A percentile compares a stretch with the other conserved stretches of the same genome.
Evolutionary conservation across 2,888 invertebrate species (phyloP).

Genomic region (Xanthorhoe designata): DNA sequence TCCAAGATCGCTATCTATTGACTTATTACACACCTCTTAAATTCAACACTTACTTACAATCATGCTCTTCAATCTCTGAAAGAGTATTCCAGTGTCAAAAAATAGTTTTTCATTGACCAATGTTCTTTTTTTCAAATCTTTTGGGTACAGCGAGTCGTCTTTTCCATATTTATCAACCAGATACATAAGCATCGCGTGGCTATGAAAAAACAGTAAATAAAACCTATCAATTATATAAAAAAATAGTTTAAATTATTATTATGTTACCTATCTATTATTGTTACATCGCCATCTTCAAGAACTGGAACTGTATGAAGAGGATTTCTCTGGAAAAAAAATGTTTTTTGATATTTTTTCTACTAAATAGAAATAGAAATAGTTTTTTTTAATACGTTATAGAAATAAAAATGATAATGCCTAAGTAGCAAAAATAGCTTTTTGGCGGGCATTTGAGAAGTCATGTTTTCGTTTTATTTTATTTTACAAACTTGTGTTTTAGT

Average conservation of each 20-base stretch:
- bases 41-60: constrained; percentile 14
- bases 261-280: constrained; percentile 66
- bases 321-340: constrained; percentile 75
- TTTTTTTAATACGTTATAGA: too few species aligned
- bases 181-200: constrained; percentile 74
- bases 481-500: too few species aligned
- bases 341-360: not conserved
- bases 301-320: constrained; percentile 85
- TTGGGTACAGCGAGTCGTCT: constrained; percentile 84
- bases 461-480: too few species aligned
- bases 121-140: constrained; percentile 79
- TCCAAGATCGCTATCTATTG: too few species aligned
- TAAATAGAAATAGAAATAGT: too few species aligned
- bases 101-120: constrained; percentile 83
- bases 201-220: constrained; percentile 50
- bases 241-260: too few species aligned
- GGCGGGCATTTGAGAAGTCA: too few species aligned
- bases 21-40: too few species aligned
- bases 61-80: constrained; percentile 58
- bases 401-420: too few species aligned
- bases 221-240: too few species aligned
- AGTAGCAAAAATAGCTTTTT: too few species aligned
- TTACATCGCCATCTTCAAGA: constrained; percentile 80
- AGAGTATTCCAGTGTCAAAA: constrained; percentile 81
- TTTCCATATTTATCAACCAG: constrained; percentile 82